Evolutionary conservation across 2,113 vertebrate species (phyloP).

Genomic region (Trichechus manatus): DNA sequence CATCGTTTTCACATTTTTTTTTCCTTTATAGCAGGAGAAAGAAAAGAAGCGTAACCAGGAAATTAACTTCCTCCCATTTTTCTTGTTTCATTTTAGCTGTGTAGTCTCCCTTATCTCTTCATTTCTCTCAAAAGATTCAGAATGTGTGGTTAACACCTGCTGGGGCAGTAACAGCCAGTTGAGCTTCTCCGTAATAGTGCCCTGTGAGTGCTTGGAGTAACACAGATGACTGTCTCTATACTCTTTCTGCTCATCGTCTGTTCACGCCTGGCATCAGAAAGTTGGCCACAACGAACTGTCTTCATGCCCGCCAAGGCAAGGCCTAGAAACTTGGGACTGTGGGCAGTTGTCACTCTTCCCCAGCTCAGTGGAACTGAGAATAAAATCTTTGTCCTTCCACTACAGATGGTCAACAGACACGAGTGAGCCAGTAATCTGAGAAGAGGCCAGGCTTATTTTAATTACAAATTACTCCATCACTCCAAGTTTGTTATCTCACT

Average conservation of each 20-base stretch:
- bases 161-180: constrained; percentile 3
- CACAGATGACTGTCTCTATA: neutral
- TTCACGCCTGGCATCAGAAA: neutral
- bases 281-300: neutral
- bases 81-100: constrained; percentile 63
- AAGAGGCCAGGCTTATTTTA: constrained; percentile 81
- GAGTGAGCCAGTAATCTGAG: constrained; percentile 79
- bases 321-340: constrained; percentile 42
- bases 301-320: constrained; percentile 59
- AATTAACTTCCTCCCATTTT: constrained; percentile 75
- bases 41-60: neutral
- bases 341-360: constrained; percentile 48
- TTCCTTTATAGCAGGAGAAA: neutral
- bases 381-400: constrained; percentile 76
- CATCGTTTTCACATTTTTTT: neutral
- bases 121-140: constrained; percentile 68
- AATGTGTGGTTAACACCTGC: constrained; percentile 59
- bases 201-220: neutral
- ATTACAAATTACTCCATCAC: constrained; percentile 82
- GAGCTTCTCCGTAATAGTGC: neutral
- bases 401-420: constrained; percentile 83
- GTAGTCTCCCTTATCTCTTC: constrained; percentile 37
- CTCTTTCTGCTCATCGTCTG: neutral
- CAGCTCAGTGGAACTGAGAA: constrained; percentile 54
- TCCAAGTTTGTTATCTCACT: constrained; percentile 72